A percentile compares a stretch with the other conserved stretches of the same genome.
phyloP scores from a whole-genome alignment of 2,797 vertebrate genomes.

The Megalops cyprinoides region DNA sequence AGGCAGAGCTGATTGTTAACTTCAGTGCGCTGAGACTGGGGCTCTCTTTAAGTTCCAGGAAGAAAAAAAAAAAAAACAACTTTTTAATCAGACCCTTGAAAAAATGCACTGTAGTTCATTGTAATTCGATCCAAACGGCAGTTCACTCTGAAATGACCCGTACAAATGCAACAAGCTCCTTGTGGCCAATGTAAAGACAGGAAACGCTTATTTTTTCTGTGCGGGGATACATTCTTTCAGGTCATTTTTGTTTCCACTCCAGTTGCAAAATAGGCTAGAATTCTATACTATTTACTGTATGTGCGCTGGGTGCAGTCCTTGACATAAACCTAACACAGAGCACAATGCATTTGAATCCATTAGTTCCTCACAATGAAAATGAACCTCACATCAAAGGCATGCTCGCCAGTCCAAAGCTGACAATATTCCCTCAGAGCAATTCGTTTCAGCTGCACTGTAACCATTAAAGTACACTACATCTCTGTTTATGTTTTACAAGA shows the following conservation, averaged over 20 bases:
- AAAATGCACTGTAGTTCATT: constrained; percentile 55
- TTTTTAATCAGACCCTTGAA: constrained; percentile 68
- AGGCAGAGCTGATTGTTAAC: constrained; percentile 62
- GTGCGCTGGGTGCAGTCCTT: not conserved
- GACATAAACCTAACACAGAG: not conserved
- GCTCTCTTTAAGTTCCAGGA: constrained; percentile 59
- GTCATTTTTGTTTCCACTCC: constrained; percentile 12
- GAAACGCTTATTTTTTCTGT: constrained; percentile 59
- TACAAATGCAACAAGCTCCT: constrained; percentile 37
- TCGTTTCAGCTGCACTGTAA: not conserved
- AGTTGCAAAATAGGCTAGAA: not conserved
- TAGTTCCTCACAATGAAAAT: not conserved
- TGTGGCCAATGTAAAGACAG: constrained; percentile 37
- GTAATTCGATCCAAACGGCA: constrained; percentile 41
- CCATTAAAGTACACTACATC: not conserved
- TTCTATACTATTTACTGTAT: not conserved
- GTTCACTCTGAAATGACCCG: constrained; percentile 33
- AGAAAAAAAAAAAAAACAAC: constrained; percentile 59
- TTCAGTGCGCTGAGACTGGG: constrained; percentile 61
- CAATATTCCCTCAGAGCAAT: not conserved
- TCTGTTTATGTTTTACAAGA: not conserved
- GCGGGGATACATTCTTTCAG: constrained; percentile 38
- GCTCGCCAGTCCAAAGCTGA: not conserved
- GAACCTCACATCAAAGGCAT: not conserved
- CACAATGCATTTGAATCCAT: not conserved